Base-by-base conservation (phyloP, 2,888 invertebrate species). In the Andrena dorsata region DNA sequence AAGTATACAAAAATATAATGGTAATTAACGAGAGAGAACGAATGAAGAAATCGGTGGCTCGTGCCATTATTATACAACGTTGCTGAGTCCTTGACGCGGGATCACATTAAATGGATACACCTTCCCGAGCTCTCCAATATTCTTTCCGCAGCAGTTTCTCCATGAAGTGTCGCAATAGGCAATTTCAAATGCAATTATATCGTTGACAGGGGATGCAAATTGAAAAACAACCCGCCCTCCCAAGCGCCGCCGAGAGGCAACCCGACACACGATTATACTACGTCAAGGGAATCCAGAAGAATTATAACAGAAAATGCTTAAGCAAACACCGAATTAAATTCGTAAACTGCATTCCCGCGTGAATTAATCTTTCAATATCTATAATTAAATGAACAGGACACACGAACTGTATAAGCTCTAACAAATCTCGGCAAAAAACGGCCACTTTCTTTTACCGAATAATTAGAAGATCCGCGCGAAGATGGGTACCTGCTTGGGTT, bases 171-270 rank as follows among this genome's bases (percentile, higher is more conserved):
- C 26, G 10, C 47, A 32, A 70, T 20, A 51, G 41, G 32, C 56
- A 66, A 82, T 65, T 58, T 74, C 10, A n/a, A 26, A 58, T 20
- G 20, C 32, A 72, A 82, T 84, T 75, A 66, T 32, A 66, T 56
- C 16, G 35, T 8, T n/a, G 10, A 53, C 23, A n/a, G 49, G 4
- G 8, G 63, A 63, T 8, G 61, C 10, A 41, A 66, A 79, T 65
- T 63, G 72, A 6, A 41, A 71, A 82, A 32, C 28, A 13, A 8
- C n/a, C n/a, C n/a, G 16, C 16, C 63, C 10, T 13, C 53, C 51
- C 30, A 60, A 58, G 51, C 69, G 10, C 70, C 65, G 73, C 78
- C 76, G 64, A 47, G 8, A 2, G 16, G 13, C 26, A 23, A 72
- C 28, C n/a, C 63, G 72, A 75, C 49, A 13, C 23, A 71, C 41